Evolutionary conservation across 2,113 vertebrate genomes (phyloP).

Genomic region (Perccottus glenii): DNA sequence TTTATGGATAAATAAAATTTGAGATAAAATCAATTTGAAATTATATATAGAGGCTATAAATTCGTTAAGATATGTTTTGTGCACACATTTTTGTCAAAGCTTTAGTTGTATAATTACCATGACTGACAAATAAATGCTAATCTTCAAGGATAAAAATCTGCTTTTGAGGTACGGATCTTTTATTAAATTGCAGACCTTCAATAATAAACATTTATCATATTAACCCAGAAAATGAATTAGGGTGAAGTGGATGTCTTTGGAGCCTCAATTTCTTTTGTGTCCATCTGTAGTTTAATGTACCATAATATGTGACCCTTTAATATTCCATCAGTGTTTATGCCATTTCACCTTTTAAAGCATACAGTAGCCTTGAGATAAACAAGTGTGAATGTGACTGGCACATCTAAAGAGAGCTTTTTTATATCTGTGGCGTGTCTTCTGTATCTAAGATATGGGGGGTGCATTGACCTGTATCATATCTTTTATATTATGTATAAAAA

Average conservation of each 20-base stretch:
- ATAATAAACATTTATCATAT: too few relatives aligned
- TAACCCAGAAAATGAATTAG: too few relatives aligned
- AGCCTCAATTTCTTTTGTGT: neutral
- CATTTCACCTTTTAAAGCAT: neutral
- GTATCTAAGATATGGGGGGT: conserved; percentile 6
- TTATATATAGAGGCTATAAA: conserved; percentile 29
- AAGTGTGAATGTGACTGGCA: neutral
- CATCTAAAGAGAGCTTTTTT: conserved; percentile 1
- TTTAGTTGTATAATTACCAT: conserved; percentile 37
- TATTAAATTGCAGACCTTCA: too few relatives aligned
- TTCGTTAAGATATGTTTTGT: conserved; percentile 20
- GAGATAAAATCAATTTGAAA: conserved; percentile 13
- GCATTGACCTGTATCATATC: conserved; percentile 20
- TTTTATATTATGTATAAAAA: conserved; percentile 8
- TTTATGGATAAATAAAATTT: conserved; percentile 38
- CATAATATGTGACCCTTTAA: too few relatives aligned
- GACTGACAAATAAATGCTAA: conserved; percentile 14
- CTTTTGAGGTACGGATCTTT: neutral
- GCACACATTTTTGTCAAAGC: conserved; percentile 46
- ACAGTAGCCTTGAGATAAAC: too few relatives aligned
- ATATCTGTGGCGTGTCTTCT: conserved; percentile 27
- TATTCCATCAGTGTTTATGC: too few relatives aligned
- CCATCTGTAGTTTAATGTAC: neutral
- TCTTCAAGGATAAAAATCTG: neutral
- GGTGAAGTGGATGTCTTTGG: too few relatives aligned